Evolutionary conservation across 1,140 invertebrate species (phyloP).

Genomic region (Wiebesia pumilae): DNA sequence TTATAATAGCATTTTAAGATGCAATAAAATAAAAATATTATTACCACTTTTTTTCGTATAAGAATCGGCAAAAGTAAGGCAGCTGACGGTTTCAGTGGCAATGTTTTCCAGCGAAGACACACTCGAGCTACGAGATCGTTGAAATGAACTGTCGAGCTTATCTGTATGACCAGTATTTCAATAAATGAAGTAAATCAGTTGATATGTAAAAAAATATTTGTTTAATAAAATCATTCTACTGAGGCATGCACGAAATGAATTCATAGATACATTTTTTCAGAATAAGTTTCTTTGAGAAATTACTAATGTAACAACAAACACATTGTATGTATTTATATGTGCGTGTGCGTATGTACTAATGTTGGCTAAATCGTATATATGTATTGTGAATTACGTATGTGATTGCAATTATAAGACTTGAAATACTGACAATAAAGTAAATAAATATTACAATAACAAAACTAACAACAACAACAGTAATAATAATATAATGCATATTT

Average conservation of each 20-base stretch:
- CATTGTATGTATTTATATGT: neutral
- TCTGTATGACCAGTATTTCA: slow-evolving; percentile 86
- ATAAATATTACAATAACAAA: slow-evolving; percentile 66
- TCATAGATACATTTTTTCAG: slow-evolving; percentile 29
- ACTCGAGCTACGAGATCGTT: slow-evolving; percentile 95
- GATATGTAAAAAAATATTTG: slow-evolving; percentile 1
- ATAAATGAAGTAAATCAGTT: slow-evolving; percentile 29
- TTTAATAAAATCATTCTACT: slow-evolving; percentile 48
- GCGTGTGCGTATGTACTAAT: neutral
- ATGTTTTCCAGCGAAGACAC: slow-evolving; percentile 98
- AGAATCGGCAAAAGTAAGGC: slow-evolving; percentile 95
- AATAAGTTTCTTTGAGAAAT: slow-evolving; percentile 45
- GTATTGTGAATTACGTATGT: neutral
- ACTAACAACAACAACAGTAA: slow-evolving; percentile 63
- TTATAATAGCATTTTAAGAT: too few species aligned
- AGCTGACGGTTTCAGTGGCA: slow-evolving; percentile 95
- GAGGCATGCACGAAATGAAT: slow-evolving; percentile 46
- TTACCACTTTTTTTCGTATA: slow-evolving; percentile 95
- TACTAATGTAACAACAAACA: slow-evolving; percentile 44
- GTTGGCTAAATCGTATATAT: slow-evolving; percentile 5
- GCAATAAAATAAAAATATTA: neutral
- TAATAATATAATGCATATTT: slow-evolving; percentile 61
- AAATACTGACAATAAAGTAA: slow-evolving; percentile 61
- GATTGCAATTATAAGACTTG: slow-evolving; percentile 37
- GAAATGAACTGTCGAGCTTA: slow-evolving; percentile 96